Base-by-base conservation (phyloP, 1,140 invertebrate genomes). In the Pogonomyrmex barbatus region DNA sequence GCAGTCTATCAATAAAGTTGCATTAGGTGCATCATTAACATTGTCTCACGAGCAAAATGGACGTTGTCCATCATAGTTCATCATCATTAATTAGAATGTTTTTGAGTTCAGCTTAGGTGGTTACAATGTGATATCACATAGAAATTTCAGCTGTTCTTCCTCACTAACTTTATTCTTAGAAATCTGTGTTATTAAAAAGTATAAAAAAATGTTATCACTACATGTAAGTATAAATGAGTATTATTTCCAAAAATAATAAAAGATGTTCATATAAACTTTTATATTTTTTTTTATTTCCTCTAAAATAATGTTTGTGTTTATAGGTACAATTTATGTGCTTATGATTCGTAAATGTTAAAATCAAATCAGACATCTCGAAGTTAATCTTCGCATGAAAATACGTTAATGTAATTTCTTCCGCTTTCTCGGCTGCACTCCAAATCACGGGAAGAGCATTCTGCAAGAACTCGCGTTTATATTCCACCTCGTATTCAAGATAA, bases 391-490 rank as follows among this genome's bases (percentile, higher is more conserved):
- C 50, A 70, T 12, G 10, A 47, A 17, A 54, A 65, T 45, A 33
- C 45, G 24, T 39, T 81, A 81, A 81, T 81, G 50, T 33, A 71
- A 45, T 56, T 81, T 12, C 24, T 56, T 47, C 52, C 24, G 39
- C 10, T 79, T 78, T 33, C 45, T 54, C 50, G 36, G 12, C 14
- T 45, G 50, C 47, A 45, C 56, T 81, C 17, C 39, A 56, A 68
- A 9, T 24, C 36, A 24, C 58, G 33, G 56, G 50, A 42, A 42
- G 24, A 68, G 6, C 36, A 9, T 52, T 12, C n/a, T 30, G 39
- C 50, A 81, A 71, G 50, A 81, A 81, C 75, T 45, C 78, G 39
- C 65, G 50, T 81, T 81, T 70, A 54, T 42, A 71, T 71, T 81
- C 65, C 17, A 5, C 56, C 2, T 12, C 30, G 24, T 54, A 30